Conservation (phyloP, 2,888 invertebrate species). For the Cylloceria caligata region DNA sequence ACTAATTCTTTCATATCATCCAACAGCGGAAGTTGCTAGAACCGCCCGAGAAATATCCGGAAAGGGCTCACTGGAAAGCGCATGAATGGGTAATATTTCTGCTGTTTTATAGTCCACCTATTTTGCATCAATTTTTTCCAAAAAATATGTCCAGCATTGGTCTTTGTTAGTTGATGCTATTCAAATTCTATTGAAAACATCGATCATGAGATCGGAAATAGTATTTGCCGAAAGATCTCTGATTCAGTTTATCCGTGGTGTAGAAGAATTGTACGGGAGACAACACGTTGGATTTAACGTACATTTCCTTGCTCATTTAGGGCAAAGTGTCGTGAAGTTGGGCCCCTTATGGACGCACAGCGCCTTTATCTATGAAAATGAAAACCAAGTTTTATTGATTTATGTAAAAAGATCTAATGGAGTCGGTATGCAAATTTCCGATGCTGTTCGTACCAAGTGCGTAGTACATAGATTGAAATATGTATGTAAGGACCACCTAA, state of each 20-base stretch:
- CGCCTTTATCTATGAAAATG: constrained; percentile 54
- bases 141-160: background rate
- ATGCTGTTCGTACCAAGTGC: constrained; percentile 36
- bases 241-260: constrained; percentile 16
- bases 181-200: constrained; percentile 36
- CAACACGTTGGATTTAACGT: constrained; percentile 62
- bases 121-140: constrained; percentile 14
- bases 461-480: constrained; percentile 16
- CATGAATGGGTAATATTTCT: constrained; percentile 56
- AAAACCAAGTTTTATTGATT: constrained; percentile 15
- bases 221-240: constrained; percentile 28
- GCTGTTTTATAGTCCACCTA: constrained; percentile 49
- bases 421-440: constrained; percentile 45
- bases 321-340: constrained; percentile 23
- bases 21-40: constrained; percentile 47
- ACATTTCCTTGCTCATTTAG: constrained; percentile 62
- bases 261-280: constrained; percentile 54
- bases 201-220: constrained; percentile 47
- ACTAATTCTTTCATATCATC: constrained; percentile 25
- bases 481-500: constrained; percentile 19
- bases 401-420: constrained; percentile 51
- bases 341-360: constrained; percentile 6
- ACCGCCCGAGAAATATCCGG: constrained; percentile 48
- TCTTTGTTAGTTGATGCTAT: constrained; percentile 45
- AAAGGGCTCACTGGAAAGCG: constrained; percentile 55